Evolutionary conservation across 2,113 vertebrate species (phyloP).

Genomic region (Patagioenas fasciata): DNA sequence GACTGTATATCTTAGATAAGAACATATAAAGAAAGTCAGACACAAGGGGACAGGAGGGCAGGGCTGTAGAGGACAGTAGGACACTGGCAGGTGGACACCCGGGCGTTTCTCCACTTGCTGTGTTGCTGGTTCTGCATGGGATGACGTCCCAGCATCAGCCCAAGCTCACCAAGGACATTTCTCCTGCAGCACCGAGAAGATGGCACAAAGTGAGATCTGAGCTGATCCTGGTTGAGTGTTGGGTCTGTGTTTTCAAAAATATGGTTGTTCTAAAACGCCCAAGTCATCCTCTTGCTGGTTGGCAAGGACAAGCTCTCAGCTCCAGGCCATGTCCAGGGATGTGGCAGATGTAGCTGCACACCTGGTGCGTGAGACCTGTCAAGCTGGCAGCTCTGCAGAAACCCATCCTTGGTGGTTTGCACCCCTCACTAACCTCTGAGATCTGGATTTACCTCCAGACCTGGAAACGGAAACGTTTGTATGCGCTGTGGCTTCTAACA

Average conservation of each 20-base stretch:
- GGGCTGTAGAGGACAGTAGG: not conserved
- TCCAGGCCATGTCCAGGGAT: not conserved
- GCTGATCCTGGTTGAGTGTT: accelerated
- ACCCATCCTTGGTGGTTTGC: accelerated
- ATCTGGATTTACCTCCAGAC: not conserved
- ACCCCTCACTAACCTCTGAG: accelerated
- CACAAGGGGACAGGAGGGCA: not conserved
- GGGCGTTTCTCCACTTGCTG: not conserved
- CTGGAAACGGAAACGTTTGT: not conserved
- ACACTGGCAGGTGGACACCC: not conserved
- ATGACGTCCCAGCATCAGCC: accelerated
- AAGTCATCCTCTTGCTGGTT: not conserved
- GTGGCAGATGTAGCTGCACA: not conserved
- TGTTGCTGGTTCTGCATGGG: accelerated
- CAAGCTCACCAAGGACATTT: not conserved
- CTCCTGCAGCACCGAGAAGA: not conserved
- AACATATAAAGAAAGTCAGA: not conserved
- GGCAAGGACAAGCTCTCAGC: not conserved
- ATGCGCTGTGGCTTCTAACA: not conserved
- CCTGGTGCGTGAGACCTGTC: accelerated
- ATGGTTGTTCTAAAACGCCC: not conserved
- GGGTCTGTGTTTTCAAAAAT: accelerated
- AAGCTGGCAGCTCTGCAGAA: not conserved
- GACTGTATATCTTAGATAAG: not conserved
- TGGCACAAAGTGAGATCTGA: not conserved